These are phyloP conservation scores for Drosophila falleni DNA, from an alignment of 2,888 invertebrate species.

Conservation along the genomic window DNA sequence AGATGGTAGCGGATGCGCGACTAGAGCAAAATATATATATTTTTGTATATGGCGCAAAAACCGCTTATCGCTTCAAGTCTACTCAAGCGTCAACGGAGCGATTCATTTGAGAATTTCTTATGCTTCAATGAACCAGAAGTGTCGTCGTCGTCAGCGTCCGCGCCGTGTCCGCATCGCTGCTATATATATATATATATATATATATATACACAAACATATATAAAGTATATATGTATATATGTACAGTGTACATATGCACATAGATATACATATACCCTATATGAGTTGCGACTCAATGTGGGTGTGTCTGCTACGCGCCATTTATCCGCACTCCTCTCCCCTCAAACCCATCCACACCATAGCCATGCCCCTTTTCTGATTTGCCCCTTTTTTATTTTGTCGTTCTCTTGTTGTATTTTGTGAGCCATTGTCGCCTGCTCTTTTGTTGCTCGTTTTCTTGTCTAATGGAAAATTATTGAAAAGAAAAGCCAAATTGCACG, in stretches of 20 bases:
- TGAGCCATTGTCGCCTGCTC: slow-evolving; percentile 40
- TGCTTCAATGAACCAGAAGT: slow-evolving; percentile 80
- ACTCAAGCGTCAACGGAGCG: slow-evolving; percentile 79
- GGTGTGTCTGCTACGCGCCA: slow-evolving; percentile 43
- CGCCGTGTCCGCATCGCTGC: slow-evolving; percentile 45
- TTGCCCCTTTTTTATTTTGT: slow-evolving; percentile 30
- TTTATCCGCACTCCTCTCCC: slow-evolving; percentile 25
- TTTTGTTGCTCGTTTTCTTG: slow-evolving; percentile 41
- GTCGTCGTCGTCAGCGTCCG: slow-evolving; percentile 61
- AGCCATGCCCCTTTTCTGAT: slow-evolving; percentile 6
- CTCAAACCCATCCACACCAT: background rate
- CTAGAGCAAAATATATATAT: slow-evolving; percentile 72
- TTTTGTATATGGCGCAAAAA: slow-evolving; percentile 75
- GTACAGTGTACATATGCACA: slow-evolving; percentile 1
- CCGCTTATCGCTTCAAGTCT: slow-evolving; percentile 81
- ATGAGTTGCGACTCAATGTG: slow-evolving; percentile 19
- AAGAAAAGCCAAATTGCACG: slow-evolving; percentile 65
- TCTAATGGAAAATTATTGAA: slow-evolving; percentile 71
- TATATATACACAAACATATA: slow-evolving; percentile 32
- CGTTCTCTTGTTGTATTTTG: slow-evolving; percentile 16
- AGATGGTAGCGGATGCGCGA: slow-evolving; percentile 51
- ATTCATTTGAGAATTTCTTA: slow-evolving; percentile 81
- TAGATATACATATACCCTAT: slow-evolving; percentile 7
- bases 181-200: slow-evolving; percentile 41
- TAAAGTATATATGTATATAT: background rate